Conservation (phyloP, 2,113 vertebrate species). For the Tichodroma muraria region DNA sequence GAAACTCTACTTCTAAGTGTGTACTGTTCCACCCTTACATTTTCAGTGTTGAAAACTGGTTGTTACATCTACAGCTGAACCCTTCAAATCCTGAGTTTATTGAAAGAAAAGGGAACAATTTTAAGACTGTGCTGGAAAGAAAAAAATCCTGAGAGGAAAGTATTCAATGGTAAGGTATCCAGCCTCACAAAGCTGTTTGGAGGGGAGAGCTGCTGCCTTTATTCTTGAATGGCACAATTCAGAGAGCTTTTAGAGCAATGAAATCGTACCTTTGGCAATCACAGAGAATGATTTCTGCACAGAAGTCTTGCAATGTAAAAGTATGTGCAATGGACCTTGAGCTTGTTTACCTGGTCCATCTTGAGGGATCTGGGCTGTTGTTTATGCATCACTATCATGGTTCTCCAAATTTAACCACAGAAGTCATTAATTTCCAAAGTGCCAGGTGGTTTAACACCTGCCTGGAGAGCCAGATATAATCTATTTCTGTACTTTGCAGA, state of each 20-base stretch:
- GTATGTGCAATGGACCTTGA: neutral
- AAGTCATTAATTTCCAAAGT: neutral
- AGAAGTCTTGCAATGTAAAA: neutral
- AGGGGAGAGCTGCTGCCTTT: constrained; percentile 27
- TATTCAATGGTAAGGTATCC: constrained; percentile 50
- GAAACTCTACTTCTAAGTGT: constrained; percentile 5
- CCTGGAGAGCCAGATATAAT: neutral
- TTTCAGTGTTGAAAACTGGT: constrained; percentile 42
- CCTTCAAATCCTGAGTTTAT: constrained; percentile 31
- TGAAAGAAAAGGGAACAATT: constrained; percentile 57
- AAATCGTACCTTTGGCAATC: constrained; percentile 58
- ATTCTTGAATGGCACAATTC: constrained; percentile 57
- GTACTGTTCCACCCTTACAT: constrained; percentile 31
- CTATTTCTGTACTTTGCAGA: neutral
- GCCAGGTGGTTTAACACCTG: neutral
- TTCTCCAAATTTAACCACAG: neutral
- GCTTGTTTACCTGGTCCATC: constrained; percentile 17
- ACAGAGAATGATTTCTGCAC: constrained; percentile 8
- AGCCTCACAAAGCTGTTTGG: constrained; percentile 44
- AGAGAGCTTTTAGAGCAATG: constrained; percentile 56
- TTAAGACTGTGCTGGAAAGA: constrained; percentile 23
- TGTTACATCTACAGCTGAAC: constrained; percentile 37
- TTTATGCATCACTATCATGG: neutral
- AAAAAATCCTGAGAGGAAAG: neutral
- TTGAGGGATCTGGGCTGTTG: constrained; percentile 9